Evolutionary conservation across 2,888 invertebrate genomes (phyloP).

Genomic region (Agrotis exclamationis): DNA sequence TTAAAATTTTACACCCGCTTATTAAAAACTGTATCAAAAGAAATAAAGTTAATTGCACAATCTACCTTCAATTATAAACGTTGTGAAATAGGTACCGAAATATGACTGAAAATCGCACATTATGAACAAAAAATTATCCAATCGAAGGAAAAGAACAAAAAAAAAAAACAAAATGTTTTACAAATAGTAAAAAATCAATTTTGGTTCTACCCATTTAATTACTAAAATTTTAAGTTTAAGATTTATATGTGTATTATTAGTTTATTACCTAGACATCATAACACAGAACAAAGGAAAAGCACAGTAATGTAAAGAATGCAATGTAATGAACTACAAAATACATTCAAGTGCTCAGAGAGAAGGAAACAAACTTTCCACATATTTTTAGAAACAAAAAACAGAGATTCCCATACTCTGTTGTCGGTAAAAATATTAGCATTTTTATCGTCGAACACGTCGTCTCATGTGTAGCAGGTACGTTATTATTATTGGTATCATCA

Average conservation of each 20-base stretch:
- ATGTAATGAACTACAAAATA: slow-evolving; percentile 24
- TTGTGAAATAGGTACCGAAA: too few species aligned
- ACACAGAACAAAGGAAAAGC: not conserved
- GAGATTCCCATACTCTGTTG: slow-evolving; percentile 60
- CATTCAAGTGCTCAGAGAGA: slow-evolving; percentile 20
- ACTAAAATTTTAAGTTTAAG: too few species aligned
- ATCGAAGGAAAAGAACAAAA: too few species aligned
- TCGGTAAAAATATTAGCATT: slow-evolving; percentile 71
- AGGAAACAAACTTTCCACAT: slow-evolving; percentile 48
- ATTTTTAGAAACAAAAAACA: slow-evolving; percentile 60
- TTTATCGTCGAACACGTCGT: slow-evolving; percentile 72
- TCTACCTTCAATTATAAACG: not conserved
- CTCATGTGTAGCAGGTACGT: slow-evolving; percentile 63
- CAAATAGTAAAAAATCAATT: not conserved
- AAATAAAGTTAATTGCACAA: not conserved
- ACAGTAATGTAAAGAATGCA: slow-evolving; percentile 12
- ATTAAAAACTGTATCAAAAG: not conserved
- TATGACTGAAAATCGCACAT: not conserved
- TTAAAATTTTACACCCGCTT: not conserved
- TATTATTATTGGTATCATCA: slow-evolving; percentile 65
- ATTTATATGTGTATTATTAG: not conserved
- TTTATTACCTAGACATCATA: not conserved
- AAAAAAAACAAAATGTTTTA: too few species aligned
- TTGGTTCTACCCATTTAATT: not conserved
- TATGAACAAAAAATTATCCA: too few species aligned